Percentiles rank a stretch among this genome's conserved stretches.
Evolutionary conservation across 2,797 vertebrate genomes (phyloP).

Genomic region (Epinephelus malabaricus): DNA sequence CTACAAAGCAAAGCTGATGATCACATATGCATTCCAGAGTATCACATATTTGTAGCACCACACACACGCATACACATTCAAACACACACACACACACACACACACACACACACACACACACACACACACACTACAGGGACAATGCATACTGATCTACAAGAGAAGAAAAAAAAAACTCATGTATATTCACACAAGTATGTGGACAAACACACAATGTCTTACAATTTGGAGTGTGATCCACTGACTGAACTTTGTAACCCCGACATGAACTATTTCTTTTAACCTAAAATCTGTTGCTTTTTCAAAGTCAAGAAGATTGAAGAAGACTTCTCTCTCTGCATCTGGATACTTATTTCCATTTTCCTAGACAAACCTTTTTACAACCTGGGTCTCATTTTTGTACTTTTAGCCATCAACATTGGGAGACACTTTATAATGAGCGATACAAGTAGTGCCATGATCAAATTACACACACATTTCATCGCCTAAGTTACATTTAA

Average conservation of each 20-base stretch:
- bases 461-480: background rate
- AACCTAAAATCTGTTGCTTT: background rate
- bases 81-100: background rate
- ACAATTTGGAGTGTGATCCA: background rate
- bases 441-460: background rate
- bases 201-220: slow-evolving; percentile 8
- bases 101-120: slow-evolving; percentile 4
- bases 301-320: background rate
- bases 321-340: background rate
- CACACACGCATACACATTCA: slow-evolving; percentile 16
- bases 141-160: background rate
- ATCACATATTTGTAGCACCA: slow-evolving; percentile 26
- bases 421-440: background rate
- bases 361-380: background rate
- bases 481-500: no score
- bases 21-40: slow-evolving; percentile 50
- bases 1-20: slow-evolving; percentile 60
- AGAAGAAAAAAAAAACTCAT: background rate
- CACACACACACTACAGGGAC: background rate
- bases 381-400: background rate
- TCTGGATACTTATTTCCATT: background rate
- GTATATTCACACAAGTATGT: background rate
- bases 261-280: background rate
- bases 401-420: background rate
- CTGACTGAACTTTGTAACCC: background rate